Percentiles rank a stretch among this genome's conserved stretches.
Evolutionary conservation across 2,113 vertebrate genomes (phyloP).

Genomic region (Aphyosemion australe): DNA sequence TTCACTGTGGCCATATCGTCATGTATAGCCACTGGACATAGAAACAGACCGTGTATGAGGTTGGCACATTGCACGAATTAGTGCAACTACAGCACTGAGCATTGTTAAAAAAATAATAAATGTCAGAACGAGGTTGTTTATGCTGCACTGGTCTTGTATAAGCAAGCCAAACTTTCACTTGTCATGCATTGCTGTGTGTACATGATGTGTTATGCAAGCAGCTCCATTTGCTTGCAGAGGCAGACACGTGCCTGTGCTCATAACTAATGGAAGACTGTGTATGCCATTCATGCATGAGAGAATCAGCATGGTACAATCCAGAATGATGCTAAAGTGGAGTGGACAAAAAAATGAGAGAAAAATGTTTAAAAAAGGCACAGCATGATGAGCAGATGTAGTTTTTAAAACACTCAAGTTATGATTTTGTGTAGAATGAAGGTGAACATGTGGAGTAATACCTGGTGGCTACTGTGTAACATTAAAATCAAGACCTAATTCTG

Average conservation of each 20-base stretch:
- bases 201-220: slow-evolving; percentile 68
- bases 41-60: neutral
- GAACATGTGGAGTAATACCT: slow-evolving; percentile 20
- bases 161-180: slow-evolving; percentile 38
- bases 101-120: neutral
- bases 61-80: slow-evolving; percentile 4
- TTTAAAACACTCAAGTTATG: neutral
- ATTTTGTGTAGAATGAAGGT: neutral
- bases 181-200: slow-evolving; percentile 27
- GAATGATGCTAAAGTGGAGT: slow-evolving; percentile 39
- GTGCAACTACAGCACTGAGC: neutral
- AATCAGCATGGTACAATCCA: slow-evolving; percentile 56
- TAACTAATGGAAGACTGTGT: slow-evolving; percentile 75
- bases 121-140: neutral
- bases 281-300: slow-evolving; percentile 72
- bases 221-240: slow-evolving; percentile 62
- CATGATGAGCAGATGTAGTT: no score
- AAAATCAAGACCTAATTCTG: slow-evolving; percentile 65
- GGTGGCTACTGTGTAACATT: slow-evolving; percentile 32
- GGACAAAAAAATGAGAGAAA: slow-evolving; percentile 8
- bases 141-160: slow-evolving; percentile 10
- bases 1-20: slow-evolving; percentile 29
- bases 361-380: neutral
- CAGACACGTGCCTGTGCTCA: slow-evolving; percentile 72
- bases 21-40: slow-evolving; percentile 3